phyloP scores from a whole-genome alignment of 2,113 vertebrate genomes.

The Apteryx owenii region DNA sequence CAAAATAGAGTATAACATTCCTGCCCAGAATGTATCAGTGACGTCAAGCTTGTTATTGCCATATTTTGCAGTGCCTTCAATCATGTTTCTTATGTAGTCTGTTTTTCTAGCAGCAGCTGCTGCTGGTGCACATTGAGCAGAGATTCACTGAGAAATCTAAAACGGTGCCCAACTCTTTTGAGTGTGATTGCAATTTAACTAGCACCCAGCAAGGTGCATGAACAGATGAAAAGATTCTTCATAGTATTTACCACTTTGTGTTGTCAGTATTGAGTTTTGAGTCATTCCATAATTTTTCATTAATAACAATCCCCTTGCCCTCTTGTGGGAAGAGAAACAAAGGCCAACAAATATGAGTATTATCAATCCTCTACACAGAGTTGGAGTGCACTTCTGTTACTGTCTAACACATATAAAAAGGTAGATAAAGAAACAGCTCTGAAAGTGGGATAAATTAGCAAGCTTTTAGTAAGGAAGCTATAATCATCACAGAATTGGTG shows the following conservation, averaged over 20 bases:
- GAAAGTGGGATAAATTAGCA: not conserved
- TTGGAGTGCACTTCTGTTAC: not conserved
- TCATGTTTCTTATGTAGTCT: not conserved
- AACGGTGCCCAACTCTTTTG: not conserved
- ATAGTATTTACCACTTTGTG: not conserved
- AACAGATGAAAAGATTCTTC: not conserved
- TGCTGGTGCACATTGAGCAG: not conserved
- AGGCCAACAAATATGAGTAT: not conserved
- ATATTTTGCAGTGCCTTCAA: not conserved
- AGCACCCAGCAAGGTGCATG: not conserved
- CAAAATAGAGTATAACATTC: not conserved
- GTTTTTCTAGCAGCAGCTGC: not conserved
- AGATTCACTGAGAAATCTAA: not conserved
- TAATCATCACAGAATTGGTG: not conserved
- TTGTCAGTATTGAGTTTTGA: not conserved
- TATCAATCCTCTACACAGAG: not conserved
- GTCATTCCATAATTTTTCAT: not conserved
- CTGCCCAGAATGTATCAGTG: not conserved
- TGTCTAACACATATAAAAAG: not conserved
- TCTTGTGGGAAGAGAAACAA: not conserved
- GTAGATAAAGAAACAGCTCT: not conserved
- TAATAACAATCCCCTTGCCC: not conserved
- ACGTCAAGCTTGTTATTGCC: not conserved
- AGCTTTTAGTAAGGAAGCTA: not conserved
- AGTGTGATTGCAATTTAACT: conserved; percentile 15